Percentiles rank a stretch among this genome's conserved stretches.
Conservation (phyloP, 2,797 vertebrate species). For the Buphagus erythrorhynchus region DNA sequence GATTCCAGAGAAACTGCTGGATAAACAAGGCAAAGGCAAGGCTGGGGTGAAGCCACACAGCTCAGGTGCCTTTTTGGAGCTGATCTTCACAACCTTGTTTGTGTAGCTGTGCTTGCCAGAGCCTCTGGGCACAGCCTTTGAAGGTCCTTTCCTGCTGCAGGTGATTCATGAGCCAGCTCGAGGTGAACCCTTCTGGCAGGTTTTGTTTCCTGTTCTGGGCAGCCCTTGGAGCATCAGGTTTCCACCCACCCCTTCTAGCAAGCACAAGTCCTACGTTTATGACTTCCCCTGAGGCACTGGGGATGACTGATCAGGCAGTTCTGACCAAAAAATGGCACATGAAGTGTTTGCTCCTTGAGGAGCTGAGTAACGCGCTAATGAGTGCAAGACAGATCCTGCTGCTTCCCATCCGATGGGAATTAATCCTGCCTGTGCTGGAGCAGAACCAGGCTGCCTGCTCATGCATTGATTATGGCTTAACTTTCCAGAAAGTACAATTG, state of each 20-base stretch:
- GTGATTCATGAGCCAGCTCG: not conserved
- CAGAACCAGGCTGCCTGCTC: not conserved
- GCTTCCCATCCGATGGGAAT: not conserved
- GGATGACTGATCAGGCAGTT: not conserved
- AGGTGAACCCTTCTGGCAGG: not conserved
- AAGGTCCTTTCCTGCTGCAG: not conserved
- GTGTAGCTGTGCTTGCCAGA: not conserved
- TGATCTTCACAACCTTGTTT: not conserved
- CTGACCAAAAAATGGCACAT: not conserved
- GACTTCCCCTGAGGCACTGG: not conserved
- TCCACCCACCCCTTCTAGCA: not conserved
- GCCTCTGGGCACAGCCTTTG: not conserved
- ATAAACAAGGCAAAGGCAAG: not conserved
- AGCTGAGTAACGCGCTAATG: not conserved
- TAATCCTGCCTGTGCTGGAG: not conserved
- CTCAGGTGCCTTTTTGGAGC: not conserved
- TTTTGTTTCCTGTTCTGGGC: not conserved
- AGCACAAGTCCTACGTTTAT: not conserved
- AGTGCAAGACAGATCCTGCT: not conserved
- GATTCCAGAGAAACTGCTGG: not conserved
- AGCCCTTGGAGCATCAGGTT: not conserved
- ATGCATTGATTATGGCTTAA: not conserved
- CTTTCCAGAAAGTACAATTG: not conserved
- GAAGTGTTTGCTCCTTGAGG: not conserved
- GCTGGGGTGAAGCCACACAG: not conserved